Evolutionary conservation across 2,888 invertebrate species (phyloP).

Genomic region (Nudaria mundana): DNA sequence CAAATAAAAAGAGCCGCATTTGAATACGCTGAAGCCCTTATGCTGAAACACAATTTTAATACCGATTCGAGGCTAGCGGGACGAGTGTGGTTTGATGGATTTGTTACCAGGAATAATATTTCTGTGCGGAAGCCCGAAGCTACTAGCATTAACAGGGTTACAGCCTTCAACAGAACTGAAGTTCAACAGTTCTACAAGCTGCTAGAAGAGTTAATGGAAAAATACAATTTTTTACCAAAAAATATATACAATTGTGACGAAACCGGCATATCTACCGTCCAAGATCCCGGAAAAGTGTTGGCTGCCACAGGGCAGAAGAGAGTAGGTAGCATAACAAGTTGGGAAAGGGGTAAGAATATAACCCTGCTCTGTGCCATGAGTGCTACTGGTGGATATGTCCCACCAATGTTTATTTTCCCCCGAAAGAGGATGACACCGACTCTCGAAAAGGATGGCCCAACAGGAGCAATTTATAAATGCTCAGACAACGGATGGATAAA

Average conservation of each 20-base stretch:
- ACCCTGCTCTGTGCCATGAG: conserved; percentile 59
- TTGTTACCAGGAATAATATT: conserved; percentile 4
- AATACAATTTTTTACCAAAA: conserved; percentile 4
- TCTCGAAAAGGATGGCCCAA: no score
- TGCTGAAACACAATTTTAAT: conserved; percentile 21
- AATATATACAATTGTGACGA: conserved; percentile 25
- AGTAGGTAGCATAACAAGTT: conserved; percentile 53
- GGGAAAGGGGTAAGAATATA: conserved; percentile 51
- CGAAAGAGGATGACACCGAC: conserved; percentile 39
- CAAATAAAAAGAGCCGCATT: conserved; percentile 26
- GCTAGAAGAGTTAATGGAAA: conserved; percentile 27
- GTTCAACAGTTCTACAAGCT: conserved; percentile 28
- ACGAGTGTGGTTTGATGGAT: conserved; percentile 1
- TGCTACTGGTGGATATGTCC: conserved; percentile 51
- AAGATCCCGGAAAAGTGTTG: conserved; percentile 41
- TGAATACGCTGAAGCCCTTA: conserved; percentile 21
- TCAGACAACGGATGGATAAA: no score
- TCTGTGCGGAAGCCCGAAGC: conserved; percentile 30
- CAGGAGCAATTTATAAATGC: no score
- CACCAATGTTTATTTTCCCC: conserved; percentile 67
- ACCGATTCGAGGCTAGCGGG: neutral
- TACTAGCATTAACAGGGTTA: conserved; percentile 33
- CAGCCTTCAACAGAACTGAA: conserved; percentile 35
- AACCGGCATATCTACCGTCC: conserved; percentile 46
- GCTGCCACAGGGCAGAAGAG: conserved; percentile 36